Evolutionary conservation across 1,140 invertebrate species (phyloP), one percentile per base, ranked within the genome.

Genomic region (Hydropsyche tenuis): DNA sequence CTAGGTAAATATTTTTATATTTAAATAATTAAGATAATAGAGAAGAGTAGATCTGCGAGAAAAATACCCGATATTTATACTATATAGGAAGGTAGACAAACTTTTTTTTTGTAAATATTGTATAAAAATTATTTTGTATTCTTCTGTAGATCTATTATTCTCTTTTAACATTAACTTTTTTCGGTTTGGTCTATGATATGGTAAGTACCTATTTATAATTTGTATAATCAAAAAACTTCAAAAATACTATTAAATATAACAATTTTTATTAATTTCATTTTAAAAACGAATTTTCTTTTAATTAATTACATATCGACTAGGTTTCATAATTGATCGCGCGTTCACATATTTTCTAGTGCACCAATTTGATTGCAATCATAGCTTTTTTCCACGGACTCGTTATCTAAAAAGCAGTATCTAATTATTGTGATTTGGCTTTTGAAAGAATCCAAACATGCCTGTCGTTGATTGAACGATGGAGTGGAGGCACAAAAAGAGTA

Each of bases 1-100:
- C 86, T 93, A 86, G 91, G 93, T 94, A 89, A 92, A 82, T 66
- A 43, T 66, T 43, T 62, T 23, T 3, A 4, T 23, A 62, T 62
- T 20, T n/a, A 18, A n/a, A 9, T 20, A 51, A 16, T 4, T 37
- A 42, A 11, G 42, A 18, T 27, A 18, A 51, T 23, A 23, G 51
- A 23, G 48, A 56, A 70, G 11, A 70, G 68, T 70, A 70, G 68
- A 70, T 70, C 68, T 68, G 43, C 16, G 25, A n/a, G n/a, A n/a
- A n/a, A n/a, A n/a, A n/a, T 16, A 4, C 3, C 20, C 7, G 23
- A 14, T 22, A 30, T 63, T 22, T 16, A 37, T 3, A 53, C 16
- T 53, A 11, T 18, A 53, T 18, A 53, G 48, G 16, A 23, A 60
- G 25, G 11, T 14, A 11, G 7, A 12, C 1, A 25, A 25, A n/a